phyloP scores from a whole-genome alignment of 2,888 invertebrate genomes.

The Callyntrura guangdongensis region DNA sequence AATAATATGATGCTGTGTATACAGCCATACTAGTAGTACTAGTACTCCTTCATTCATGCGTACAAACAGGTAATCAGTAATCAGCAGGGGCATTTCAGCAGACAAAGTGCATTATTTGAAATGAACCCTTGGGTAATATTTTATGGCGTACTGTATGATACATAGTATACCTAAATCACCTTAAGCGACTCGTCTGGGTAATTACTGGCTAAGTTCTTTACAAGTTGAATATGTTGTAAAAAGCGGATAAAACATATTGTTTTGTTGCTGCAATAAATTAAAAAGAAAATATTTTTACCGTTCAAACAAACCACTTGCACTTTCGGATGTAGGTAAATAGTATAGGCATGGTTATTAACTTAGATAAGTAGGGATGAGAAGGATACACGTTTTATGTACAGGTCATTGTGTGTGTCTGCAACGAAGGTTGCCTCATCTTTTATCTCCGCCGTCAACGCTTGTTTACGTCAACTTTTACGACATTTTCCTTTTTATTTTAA shows the following conservation, averaged over 20 bases:
- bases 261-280: neutral
- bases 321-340: neutral
- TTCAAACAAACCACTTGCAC: conserved; percentile 1
- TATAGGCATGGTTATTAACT: neutral
- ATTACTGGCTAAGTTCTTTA: too few relatives aligned
- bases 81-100: neutral
- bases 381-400: neutral
- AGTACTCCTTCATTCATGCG: neutral
- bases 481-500: neutral
- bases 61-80: neutral
- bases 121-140: neutral
- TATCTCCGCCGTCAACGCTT: neutral
- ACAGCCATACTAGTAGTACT: neutral
- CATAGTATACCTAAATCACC: too few relatives aligned
- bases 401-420: neutral
- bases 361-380: neutral
- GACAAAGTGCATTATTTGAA: neutral
- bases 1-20: neutral
- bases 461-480: conserved; percentile 11
- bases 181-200: too few relatives aligned
- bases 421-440: conserved; percentile 19
- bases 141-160: too few relatives aligned
- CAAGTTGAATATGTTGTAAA: neutral
- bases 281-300: neutral
- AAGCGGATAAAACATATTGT: neutral